Evolutionary conservation across 2,797 vertebrate genomes (phyloP).

Genomic region (Lepus oiostolus): DNA sequence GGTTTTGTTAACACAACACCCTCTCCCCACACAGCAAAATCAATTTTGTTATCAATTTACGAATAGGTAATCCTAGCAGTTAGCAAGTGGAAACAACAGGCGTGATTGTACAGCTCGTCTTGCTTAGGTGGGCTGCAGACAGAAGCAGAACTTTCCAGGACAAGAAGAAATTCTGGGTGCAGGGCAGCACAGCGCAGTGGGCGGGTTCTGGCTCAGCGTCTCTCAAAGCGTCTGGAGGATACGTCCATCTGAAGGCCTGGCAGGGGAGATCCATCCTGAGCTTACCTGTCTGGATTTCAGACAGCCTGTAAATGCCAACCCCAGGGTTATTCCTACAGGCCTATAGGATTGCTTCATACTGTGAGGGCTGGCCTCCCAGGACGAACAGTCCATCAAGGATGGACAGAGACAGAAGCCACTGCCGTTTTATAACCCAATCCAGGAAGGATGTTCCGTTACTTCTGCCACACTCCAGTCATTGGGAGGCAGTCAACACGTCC

Average conservation of each 20-base stretch:
- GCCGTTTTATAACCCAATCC: not conserved
- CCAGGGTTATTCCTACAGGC: not conserved
- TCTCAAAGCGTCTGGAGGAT: not conserved
- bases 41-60: not conserved
- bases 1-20: not conserved
- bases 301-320: not conserved
- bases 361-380: not conserved
- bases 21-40: not conserved
- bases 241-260: not conserved
- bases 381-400: not conserved
- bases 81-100: not conserved
- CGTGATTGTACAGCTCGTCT: not conserved
- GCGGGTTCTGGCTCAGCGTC: no score
- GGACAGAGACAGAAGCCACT: not conserved
- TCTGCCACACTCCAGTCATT: no score
- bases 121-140: no score
- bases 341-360: not conserved
- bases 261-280: not conserved
- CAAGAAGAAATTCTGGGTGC: no score
- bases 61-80: not conserved
- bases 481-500: no score
- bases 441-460: not conserved
- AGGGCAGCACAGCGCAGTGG: no score
- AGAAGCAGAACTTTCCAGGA: no score
- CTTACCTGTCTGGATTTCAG: not conserved